Conservation (phyloP, 1,140 invertebrate species). For the Cyphomyrmex costatus region DNA sequence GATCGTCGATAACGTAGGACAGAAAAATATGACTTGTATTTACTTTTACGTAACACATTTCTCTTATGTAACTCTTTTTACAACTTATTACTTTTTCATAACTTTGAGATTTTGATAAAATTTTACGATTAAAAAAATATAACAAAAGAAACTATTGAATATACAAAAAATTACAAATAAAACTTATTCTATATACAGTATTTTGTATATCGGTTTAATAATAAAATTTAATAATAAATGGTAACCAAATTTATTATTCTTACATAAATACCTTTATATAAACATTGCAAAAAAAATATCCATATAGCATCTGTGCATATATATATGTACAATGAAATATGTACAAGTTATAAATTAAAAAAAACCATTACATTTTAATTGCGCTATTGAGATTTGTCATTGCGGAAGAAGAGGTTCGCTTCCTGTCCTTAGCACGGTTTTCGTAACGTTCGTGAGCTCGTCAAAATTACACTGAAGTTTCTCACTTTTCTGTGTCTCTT, state of each 20-base stretch:
- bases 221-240: constrained; percentile 35
- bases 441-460: constrained; percentile 14
- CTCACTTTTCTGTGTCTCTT: constrained; percentile 32
- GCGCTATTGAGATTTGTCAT: constrained; percentile 40
- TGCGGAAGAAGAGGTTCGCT: constrained; percentile 55
- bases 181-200: not conserved
- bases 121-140: not conserved
- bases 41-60: constrained; percentile 6
- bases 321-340: constrained; percentile 51
- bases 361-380: constrained; percentile 34
- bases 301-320: constrained; percentile 3
- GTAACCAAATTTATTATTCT: constrained; percentile 55
- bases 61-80: constrained; percentile 16
- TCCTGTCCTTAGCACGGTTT: constrained; percentile 55
- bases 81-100: not conserved
- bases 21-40: not conserved
- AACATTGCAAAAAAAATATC: constrained; percentile 20
- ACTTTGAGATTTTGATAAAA: not conserved
- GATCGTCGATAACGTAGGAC: not conserved
- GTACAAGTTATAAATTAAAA: constrained; percentile 37
- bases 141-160: not conserved
- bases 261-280: constrained; percentile 13
- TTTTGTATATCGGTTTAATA: not conserved
- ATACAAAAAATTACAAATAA: not conserved
- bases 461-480: constrained; percentile 47